Evolutionary conservation across 2,888 invertebrate species (phyloP).

Genomic region (Dasysyrphus tricinctus): DNA sequence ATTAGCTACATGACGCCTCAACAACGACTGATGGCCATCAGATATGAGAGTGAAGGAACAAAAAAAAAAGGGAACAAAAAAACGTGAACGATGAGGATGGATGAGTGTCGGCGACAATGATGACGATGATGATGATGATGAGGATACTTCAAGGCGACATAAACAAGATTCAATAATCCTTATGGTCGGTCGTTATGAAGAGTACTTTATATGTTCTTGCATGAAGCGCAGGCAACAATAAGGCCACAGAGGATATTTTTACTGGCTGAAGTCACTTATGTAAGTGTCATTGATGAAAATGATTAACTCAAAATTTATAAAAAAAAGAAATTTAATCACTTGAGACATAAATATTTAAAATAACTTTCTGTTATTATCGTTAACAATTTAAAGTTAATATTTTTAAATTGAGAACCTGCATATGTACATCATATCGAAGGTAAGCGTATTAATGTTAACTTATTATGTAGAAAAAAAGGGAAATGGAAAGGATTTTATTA

Average conservation of each 20-base stretch:
- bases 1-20: conserved; percentile 53
- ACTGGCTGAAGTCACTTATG: background rate
- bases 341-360: background rate
- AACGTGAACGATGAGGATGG: conserved; percentile 13
- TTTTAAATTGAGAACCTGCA: too few relatives aligned
- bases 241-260: background rate
- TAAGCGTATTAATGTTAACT: too few relatives aligned
- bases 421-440: too few relatives aligned
- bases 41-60: conserved; percentile 1
- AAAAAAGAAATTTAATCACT: background rate
- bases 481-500: too few relatives aligned
- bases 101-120: conserved; percentile 20
- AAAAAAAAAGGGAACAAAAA: conserved; percentile 23
- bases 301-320: background rate
- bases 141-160: conserved; percentile 42
- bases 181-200: conserved; percentile 27
- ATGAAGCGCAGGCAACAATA: background rate
- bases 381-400: too few relatives aligned
- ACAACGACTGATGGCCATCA: conserved; percentile 23
- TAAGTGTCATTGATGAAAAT: conserved; percentile 1
- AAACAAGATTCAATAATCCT: conserved; percentile 50
- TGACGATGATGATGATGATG: conserved; percentile 5
- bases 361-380: background rate
- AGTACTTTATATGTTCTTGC: background rate
- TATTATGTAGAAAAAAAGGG: too few relatives aligned